These are phyloP conservation scores for Hoplostethus atlanticus DNA, from an alignment of 2,797 vertebrate species.

Conservation along the genomic window DNA sequence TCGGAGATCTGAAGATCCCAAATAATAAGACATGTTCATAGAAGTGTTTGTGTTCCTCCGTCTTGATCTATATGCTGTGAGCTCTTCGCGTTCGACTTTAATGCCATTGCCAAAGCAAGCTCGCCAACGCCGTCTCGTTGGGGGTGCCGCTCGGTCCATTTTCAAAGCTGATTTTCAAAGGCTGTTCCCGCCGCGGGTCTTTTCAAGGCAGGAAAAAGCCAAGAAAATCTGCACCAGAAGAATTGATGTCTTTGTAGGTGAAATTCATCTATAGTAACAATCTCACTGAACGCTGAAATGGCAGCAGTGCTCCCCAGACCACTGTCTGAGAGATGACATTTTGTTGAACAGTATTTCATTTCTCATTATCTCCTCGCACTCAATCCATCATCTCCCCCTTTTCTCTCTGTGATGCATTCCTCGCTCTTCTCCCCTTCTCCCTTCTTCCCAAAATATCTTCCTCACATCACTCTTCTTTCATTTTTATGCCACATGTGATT, in stretches of 20 bases:
- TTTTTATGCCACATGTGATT: conserved; percentile 23
- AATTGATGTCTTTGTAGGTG: conserved; percentile 73
- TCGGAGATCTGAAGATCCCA: conserved; percentile 29
- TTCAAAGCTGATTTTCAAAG: conserved; percentile 72
- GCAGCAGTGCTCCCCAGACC: conserved; percentile 69
- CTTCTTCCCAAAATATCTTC: conserved; percentile 54
- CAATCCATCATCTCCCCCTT: conserved; percentile 59
- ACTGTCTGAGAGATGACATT: conserved; percentile 74
- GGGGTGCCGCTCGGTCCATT: conserved; percentile 52
- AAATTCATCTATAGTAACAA: conserved; percentile 70
- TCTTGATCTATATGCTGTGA: conserved; percentile 47
- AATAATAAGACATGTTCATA: conserved; percentile 50
- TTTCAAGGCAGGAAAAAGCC: conserved; percentile 36
- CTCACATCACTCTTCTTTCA: conserved; percentile 12
- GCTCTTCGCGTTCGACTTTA: conserved; percentile 48
- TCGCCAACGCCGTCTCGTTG: conserved; percentile 31
- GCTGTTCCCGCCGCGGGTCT: conserved; percentile 33
- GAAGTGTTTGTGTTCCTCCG: background rate
- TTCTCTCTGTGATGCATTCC: conserved; percentile 35
- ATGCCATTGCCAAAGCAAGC: conserved; percentile 45
- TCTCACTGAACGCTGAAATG: conserved; percentile 68
- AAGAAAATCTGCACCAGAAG: conserved; percentile 61
- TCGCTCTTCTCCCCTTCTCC: conserved; percentile 28
- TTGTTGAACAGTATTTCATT: conserved; percentile 74
- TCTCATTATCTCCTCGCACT: conserved; percentile 75